Evolutionary conservation across 2,113 vertebrate species (phyloP).

Genomic region (Myotis lucifugus): DNA sequence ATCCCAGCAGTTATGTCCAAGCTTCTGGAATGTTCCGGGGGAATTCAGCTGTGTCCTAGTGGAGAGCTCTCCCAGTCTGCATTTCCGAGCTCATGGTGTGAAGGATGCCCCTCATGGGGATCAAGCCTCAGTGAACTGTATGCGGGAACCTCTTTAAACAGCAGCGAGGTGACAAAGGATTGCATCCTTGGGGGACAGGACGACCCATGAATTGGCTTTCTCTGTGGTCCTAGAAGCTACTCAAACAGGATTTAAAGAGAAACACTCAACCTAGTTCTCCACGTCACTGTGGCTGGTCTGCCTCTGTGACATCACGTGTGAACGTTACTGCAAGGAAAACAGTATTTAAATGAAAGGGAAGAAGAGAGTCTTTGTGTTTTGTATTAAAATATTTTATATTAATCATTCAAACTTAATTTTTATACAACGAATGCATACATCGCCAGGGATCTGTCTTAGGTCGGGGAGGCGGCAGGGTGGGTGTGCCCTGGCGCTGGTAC

Average conservation of each 20-base stretch:
- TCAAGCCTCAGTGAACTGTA: not conserved
- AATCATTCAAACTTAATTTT: constrained; percentile 73
- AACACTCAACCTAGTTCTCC: not conserved
- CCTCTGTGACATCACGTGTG: fast-evolving
- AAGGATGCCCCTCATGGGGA: fast-evolving
- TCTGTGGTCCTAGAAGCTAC: not conserved
- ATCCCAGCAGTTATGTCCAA: not conserved
- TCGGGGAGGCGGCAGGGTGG: not conserved
- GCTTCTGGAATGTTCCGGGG: not conserved
- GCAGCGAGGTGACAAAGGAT: not conserved
- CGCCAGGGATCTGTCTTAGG: not conserved
- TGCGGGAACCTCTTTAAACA: not conserved
- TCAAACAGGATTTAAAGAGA: not conserved
- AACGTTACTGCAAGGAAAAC: not conserved
- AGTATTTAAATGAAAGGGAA: not conserved
- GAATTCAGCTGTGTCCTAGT: not conserved
- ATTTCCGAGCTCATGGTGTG: fast-evolving
- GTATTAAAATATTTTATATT: constrained; percentile 65
- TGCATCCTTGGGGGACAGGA: not conserved
- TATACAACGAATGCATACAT: constrained; percentile 49
- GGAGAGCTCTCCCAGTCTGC: not conserved
- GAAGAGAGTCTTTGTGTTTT: not conserved
- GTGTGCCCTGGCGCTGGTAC: not conserved
- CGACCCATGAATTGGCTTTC: not conserved
- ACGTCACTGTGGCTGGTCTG: not conserved